Evolutionary conservation across 2,113 vertebrate species (phyloP), one percentile per base, ranked within the genome.

Genomic region (Spilogale gracilis): DNA sequence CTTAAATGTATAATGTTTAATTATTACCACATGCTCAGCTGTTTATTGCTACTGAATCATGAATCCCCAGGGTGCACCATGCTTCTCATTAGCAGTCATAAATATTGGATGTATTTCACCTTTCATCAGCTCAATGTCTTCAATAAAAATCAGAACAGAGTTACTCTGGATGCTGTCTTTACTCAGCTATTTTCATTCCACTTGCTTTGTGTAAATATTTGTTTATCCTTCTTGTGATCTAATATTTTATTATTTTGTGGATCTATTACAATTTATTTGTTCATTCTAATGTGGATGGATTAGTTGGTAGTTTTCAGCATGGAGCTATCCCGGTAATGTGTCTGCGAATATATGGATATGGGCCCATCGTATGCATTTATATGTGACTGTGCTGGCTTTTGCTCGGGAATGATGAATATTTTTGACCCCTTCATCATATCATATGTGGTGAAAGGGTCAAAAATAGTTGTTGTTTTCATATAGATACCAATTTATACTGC

Each of bases 281-380:
- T 54, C 6, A 32, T 58, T 74, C 23, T 69, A 67, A 94, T 61
- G 67, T 13, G 65, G 43, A 45, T 61, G 6, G 52, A 43, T 20
- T 76, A 48, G 25, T 61, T 48, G 11, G 11, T 78, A 16, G 20
- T 45, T 83, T 92, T 52, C 21, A 45, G 43, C 83, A 45, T 71
- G 43, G 12, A 61, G 9, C 11, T 48, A 27, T 78, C 61, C 69
- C 76, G 32, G 23, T 84, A 78, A 45, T 20, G 45, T 5, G 69
- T 32, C 56, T 67, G 18, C 18, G 52, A 61, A 69, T 7, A 61
- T 38, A 45, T 84, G 52, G 45, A 32, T 65, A 6, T 2, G 8
- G 23, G 25, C 27, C 12, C 0, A 1, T 13, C 30, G 11, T n/a
- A 52, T 13, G 9, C 5, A 20, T 45, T 32, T 45, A 38, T 25